Evolutionary conservation across 2,888 invertebrate genomes (phyloP), one percentile per base, ranked within the genome.

Genomic region (Torymus auratus): DNA sequence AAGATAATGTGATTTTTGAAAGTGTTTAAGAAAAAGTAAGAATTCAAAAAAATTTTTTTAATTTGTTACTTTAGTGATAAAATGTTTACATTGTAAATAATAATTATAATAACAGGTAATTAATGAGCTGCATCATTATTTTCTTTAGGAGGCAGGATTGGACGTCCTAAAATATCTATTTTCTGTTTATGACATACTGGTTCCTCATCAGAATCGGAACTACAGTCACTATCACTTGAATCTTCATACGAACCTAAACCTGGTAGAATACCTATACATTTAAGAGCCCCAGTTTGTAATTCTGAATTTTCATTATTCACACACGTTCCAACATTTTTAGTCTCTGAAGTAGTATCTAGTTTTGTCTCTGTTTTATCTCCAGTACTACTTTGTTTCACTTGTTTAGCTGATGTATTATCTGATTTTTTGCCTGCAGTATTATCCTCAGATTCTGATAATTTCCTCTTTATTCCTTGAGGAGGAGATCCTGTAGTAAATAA

Each of bases 201-300:
- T 52, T 93, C 94, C 94, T 93, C 93, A 81, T 95, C 95, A 41
- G 94, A 93, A 82, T 94, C 95, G 0, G 95, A 94, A 88, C 95
- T 95, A 72, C 94, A 91, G 77, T 93, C 93, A 85, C 93, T 93
- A 83, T 93, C 93, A 84, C 93, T 95, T 0, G 96, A 95, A 81
- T 95, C 94, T 0, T 94, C 94, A 86, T 96, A 97, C 83, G 94
- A 94, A 0, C 96, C 96, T 73, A 98, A 93, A 0, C 97, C 97
- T 0, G 97, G 97, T 78, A 98, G 91, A 71, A 97, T 94, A 0
- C 95, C 97, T 79, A 96, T 93, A 87, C 96, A 96, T 55, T 92
- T 93, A 83, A 95, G 85, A 10, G 88, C 88, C 23, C 86, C 85
- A 3, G 84, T 15, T 82, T 85, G 83, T 53, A 83, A 78, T 73